Evolutionary conservation across 2,797 vertebrate species (phyloP).

Genomic region (Scomberomorus guttatus): DNA sequence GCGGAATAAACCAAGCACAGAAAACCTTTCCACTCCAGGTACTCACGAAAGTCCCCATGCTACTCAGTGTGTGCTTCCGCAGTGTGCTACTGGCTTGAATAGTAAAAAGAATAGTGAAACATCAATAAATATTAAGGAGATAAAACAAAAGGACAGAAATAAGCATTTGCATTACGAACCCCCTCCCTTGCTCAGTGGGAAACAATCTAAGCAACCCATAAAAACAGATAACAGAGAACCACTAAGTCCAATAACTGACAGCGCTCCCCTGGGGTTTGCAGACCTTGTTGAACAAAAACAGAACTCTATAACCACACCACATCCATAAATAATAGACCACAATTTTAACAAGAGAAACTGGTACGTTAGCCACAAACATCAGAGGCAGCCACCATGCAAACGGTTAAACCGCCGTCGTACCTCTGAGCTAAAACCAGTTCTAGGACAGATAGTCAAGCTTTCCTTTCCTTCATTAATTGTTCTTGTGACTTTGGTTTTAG

Average conservation of each 20-base stretch:
- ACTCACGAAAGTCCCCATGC: slow-evolving; percentile 16
- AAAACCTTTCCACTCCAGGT: slow-evolving; percentile 35
- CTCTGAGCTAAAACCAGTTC: slow-evolving; percentile 24
- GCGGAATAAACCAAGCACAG: slow-evolving; percentile 14
- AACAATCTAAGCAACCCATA: slow-evolving; percentile 16
- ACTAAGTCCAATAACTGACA: slow-evolving; percentile 16
- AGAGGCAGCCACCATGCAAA: slow-evolving; percentile 7
- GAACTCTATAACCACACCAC: slow-evolving; percentile 15
- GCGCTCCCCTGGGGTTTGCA: slow-evolving; percentile 4
- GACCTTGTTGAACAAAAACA: slow-evolving; percentile 35
- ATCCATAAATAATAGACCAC: slow-evolving; percentile 40
- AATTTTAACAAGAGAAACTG: neutral
- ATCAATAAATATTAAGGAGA: slow-evolving; percentile 39
- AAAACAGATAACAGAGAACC: slow-evolving; percentile 23
- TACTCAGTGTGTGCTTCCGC: slow-evolving; percentile 20
- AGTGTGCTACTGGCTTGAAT: slow-evolving; percentile 38
- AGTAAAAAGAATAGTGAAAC: slow-evolving; percentile 27
- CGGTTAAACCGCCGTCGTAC: slow-evolving; percentile 16
- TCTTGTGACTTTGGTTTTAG: slow-evolving; percentile 66
- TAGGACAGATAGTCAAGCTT: slow-evolving; percentile 42
- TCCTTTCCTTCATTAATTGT: slow-evolving; percentile 64
- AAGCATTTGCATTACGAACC: slow-evolving; percentile 26
- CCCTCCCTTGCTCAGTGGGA: slow-evolving; percentile 7
- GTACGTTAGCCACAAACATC: slow-evolving; percentile 15
- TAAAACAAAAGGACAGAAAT: slow-evolving; percentile 15